Evolutionary conservation across 1,140 invertebrate species (phyloP).

Genomic region (Meloidogyne chitwoodi): DNA sequence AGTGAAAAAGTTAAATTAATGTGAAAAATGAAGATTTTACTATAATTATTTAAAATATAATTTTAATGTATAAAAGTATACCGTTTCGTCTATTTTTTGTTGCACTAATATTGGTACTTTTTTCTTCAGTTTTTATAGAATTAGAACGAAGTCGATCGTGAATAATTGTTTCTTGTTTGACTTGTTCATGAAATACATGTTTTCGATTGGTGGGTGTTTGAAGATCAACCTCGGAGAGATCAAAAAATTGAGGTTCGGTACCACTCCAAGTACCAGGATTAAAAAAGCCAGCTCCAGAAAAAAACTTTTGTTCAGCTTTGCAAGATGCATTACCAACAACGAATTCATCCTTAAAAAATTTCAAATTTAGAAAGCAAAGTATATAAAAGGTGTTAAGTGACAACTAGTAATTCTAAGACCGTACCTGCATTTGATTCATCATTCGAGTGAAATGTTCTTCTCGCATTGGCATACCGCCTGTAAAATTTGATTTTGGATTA

Average conservation of each 20-base stretch:
- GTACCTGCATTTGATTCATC: slow-evolving; percentile 30
- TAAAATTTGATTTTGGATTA: slow-evolving; percentile 1
- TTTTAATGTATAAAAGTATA: not conserved
- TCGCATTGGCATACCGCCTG: slow-evolving; percentile 40
- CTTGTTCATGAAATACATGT: not conserved
- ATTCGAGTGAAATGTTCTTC: slow-evolving; percentile 31
- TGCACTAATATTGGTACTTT: not conserved
- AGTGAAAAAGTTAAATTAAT: too few species aligned
- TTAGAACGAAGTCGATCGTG: not conserved
- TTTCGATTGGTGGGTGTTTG: not conserved
- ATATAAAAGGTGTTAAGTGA: too few species aligned
- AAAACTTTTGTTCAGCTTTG: not conserved
- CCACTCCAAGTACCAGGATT: not conserved
- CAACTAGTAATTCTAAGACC: not conserved
- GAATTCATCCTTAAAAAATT: not conserved
- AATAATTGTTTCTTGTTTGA: not conserved
- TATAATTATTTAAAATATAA: too few species aligned
- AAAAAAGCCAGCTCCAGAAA: not conserved
- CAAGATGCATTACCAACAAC: not conserved
- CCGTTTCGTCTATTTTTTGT: not conserved
- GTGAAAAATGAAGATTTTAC: too few species aligned
- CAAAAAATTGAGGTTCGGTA: not conserved
- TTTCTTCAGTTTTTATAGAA: not conserved
- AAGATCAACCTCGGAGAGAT: not conserved
- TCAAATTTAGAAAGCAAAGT: too few species aligned